phyloP scores from a whole-genome alignment of 2,797 vertebrate species.

The Manis pentadactyla region DNA sequence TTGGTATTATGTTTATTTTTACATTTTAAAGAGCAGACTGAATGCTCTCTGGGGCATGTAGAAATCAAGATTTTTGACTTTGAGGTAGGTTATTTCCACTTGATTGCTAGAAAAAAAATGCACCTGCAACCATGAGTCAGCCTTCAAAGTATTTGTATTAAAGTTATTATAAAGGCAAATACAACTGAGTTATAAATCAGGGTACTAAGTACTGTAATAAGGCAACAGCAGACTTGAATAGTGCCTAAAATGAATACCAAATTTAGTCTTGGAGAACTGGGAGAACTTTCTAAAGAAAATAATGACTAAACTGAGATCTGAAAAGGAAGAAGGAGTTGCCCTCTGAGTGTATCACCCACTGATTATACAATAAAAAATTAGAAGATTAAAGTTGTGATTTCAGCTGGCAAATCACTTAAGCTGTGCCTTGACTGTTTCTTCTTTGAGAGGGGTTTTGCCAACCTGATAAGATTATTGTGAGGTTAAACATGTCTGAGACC shows the following conservation, averaged over 20 bases:
- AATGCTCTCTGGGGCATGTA: neutral
- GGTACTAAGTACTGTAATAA: neutral
- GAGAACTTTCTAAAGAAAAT: neutral
- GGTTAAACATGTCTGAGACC: neutral
- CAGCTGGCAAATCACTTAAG: neutral
- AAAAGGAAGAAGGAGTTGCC: neutral
- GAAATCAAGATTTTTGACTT: neutral
- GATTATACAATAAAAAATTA: neutral
- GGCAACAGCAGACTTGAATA: neutral
- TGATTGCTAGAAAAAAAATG: neutral
- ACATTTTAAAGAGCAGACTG: neutral
- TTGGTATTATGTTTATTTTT: neutral
- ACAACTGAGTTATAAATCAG: neutral
- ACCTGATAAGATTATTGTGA: neutral
- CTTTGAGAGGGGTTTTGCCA: neutral
- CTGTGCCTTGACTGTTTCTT: neutral
- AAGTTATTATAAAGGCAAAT: neutral
- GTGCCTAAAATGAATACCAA: neutral
- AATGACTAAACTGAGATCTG: neutral
- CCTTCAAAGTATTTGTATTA: neutral
- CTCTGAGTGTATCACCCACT: neutral
- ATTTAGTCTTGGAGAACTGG: neutral
- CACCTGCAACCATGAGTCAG: neutral
- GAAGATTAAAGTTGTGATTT: neutral
- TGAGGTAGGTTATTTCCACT: neutral